Evolutionary conservation across 2,888 invertebrate genomes (phyloP).

Genomic region (Lysandra coridon): DNA sequence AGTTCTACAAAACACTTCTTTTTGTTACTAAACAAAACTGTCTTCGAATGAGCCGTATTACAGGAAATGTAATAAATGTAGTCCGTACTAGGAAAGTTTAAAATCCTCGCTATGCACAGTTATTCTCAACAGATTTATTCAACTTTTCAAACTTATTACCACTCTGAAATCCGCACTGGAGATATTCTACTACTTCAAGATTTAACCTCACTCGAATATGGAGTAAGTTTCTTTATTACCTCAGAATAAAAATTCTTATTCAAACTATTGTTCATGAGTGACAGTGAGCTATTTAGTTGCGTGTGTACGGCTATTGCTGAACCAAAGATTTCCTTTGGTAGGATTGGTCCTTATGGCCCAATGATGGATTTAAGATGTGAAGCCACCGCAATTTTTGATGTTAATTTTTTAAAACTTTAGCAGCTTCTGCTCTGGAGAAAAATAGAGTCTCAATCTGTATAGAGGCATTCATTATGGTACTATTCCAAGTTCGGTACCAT

Average conservation of each 20-base stretch:
- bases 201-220: slow-evolving; percentile 17
- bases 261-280: background rate
- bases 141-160: slow-evolving; percentile 31
- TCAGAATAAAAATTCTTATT: background rate
- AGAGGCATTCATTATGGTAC: too few relatives aligned
- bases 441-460: too few relatives aligned
- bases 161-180: slow-evolving; percentile 11
- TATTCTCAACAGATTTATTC: slow-evolving; percentile 27
- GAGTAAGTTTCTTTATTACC: slow-evolving; percentile 21
- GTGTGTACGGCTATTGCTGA: too few relatives aligned
- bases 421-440: too few relatives aligned
- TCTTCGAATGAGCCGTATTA: slow-evolving; percentile 1
- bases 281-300: background rate
- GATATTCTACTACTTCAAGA: slow-evolving; percentile 19
- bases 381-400: too few relatives aligned
- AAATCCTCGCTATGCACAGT: slow-evolving; percentile 18
- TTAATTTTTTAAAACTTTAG: too few relatives aligned
- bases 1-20: background rate
- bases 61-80: slow-evolving; percentile 13
- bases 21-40: background rate
- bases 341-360: too few relatives aligned
- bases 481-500: too few relatives aligned
- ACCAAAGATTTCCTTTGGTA: too few relatives aligned
- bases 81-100: background rate
- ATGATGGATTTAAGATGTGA: too few relatives aligned